Evolutionary conservation across 2,888 invertebrate genomes (phyloP).

Genomic region (Apoderus coryli): DNA sequence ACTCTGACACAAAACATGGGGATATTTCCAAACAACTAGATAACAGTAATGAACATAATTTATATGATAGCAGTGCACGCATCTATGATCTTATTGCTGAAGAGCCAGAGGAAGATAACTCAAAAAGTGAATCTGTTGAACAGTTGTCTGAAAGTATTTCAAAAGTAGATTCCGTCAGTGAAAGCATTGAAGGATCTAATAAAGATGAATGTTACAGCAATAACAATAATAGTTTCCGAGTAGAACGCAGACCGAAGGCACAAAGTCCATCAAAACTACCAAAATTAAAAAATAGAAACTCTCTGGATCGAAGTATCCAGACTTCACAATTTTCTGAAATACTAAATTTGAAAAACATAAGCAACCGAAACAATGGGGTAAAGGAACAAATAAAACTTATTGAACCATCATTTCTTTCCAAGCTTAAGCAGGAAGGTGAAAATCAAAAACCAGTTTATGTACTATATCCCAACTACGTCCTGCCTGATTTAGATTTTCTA

Average conservation of each 20-base stretch:
- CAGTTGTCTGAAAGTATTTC: slow-evolving; percentile 33
- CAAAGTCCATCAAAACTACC: slow-evolving; percentile 14
- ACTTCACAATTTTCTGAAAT: slow-evolving; percentile 42
- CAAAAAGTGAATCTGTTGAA: slow-evolving; percentile 36
- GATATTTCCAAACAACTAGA: slow-evolving; percentile 19
- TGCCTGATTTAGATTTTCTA: slow-evolving; percentile 79
- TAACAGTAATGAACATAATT: slow-evolving; percentile 31
- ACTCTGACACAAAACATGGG: slow-evolving; percentile 34
- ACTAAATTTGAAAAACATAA: slow-evolving; percentile 24
- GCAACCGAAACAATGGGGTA: slow-evolving; percentile 17
- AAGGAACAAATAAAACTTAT: slow-evolving; percentile 44
- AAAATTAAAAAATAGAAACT: slow-evolving; percentile 30
- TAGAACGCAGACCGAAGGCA: slow-evolving; percentile 13
- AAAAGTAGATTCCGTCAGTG: slow-evolving; percentile 29
- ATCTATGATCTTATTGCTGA: slow-evolving; percentile 40
- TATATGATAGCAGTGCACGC: slow-evolving; percentile 28
- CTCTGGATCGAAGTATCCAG: slow-evolving; percentile 63
- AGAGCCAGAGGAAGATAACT: slow-evolving; percentile 38
- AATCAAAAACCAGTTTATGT: slow-evolving; percentile 70
- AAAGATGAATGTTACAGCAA: slow-evolving; percentile 22
- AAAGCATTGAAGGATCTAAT: slow-evolving; percentile 21
- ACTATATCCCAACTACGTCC: slow-evolving; percentile 78
- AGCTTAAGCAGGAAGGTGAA: slow-evolving; percentile 38
- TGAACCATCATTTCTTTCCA: slow-evolving; percentile 55
- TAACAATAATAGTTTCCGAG: slow-evolving; percentile 33